Conservation (phyloP, 2,113 vertebrate genomes). For the Lagopus muta region DNA sequence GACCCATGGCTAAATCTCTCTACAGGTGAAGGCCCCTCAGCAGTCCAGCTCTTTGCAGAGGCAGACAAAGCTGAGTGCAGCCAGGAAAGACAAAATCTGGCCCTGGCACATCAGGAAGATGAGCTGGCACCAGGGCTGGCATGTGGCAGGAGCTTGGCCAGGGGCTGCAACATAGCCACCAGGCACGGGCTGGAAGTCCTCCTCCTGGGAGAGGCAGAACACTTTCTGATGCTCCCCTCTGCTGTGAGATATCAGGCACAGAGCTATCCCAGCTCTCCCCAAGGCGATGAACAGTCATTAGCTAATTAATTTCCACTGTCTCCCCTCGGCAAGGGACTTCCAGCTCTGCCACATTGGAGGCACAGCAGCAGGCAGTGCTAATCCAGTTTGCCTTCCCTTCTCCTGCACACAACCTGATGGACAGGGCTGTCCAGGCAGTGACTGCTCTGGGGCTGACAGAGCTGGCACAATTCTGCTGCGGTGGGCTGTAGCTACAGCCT, state of each 20-base stretch:
- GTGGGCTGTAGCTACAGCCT: neutral
- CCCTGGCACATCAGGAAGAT: neutral
- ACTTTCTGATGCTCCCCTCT: neutral
- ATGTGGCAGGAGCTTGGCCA: neutral
- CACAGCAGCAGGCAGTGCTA: neutral
- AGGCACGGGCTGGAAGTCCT: neutral
- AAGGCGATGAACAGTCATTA: neutral
- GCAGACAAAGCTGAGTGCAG: neutral
- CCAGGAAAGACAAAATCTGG: neutral
- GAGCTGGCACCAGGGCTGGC: neutral
- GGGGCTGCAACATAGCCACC: neutral
- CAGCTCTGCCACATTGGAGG: neutral
- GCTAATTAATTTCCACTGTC: neutral
- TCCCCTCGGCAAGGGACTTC: neutral
- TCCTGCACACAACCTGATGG: neutral
- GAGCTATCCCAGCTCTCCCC: neutral
- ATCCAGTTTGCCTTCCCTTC: neutral
- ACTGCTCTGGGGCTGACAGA: neutral
- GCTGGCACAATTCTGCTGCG: neutral
- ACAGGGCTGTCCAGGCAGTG: neutral
- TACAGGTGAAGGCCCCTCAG: neutral
- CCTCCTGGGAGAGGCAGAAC: neutral
- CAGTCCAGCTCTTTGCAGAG: neutral
- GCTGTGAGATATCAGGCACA: neutral
- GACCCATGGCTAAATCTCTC: neutral